Percentiles rank a stretch among this genome's conserved stretches.
phyloP scores from a whole-genome alignment of 2,113 vertebrate species.

The Rattus rattus region DNA sequence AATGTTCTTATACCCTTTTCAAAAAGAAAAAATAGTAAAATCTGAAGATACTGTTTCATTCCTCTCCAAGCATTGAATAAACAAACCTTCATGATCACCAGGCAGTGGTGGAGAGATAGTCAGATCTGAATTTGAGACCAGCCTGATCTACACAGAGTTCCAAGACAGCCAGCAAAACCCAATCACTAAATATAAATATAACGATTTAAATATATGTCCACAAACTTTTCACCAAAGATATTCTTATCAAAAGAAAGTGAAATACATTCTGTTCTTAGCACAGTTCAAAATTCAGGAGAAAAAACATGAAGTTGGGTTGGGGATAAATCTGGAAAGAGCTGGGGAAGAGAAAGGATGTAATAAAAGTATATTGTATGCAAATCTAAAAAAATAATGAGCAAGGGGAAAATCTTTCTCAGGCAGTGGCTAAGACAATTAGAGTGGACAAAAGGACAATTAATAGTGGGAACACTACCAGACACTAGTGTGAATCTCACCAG shows the following conservation, averaged over 20 bases:
- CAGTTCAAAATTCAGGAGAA: background rate
- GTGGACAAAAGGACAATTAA: no score
- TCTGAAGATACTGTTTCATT: background rate
- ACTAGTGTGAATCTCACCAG: background rate
- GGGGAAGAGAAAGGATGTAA: background rate
- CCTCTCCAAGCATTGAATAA: conserved; percentile 3
- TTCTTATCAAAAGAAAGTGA: conserved; percentile 19
- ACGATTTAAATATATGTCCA: conserved; percentile 27
- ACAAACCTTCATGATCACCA: background rate
- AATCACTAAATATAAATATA: background rate
- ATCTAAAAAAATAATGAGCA: background rate
- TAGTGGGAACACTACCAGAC: background rate
- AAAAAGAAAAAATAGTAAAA: background rate
- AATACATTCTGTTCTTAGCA: background rate
- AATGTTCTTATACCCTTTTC: background rate
- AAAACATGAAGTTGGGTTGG: background rate
- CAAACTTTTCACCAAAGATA: background rate
- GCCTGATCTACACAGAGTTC: background rate
- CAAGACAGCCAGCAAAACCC: background rate
- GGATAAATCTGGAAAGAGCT: background rate
- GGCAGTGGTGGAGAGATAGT: background rate
- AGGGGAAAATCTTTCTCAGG: background rate
- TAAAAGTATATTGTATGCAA: background rate
- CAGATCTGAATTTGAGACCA: background rate
- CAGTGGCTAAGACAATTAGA: background rate